These are phyloP conservation scores for Erpornis zantholeuca DNA, from an alignment of 2,113 vertebrate genomes.

Conservation along the genomic window DNA sequence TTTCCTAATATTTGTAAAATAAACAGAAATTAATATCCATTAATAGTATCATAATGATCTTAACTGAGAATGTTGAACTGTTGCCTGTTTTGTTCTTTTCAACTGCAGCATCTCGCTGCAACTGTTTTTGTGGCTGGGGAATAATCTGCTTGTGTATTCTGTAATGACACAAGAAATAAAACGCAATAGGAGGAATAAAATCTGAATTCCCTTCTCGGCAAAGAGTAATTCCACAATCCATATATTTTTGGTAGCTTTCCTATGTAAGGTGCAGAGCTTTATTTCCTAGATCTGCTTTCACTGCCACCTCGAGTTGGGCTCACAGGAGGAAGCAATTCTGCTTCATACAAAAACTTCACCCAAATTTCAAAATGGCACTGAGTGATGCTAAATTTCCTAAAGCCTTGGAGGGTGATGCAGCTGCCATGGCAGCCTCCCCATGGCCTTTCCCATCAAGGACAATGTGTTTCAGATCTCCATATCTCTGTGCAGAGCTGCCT, in stretches of 20 bases:
- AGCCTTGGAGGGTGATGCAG: background rate
- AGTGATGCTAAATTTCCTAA: background rate
- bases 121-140: conserved; percentile 29
- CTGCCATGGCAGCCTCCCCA: background rate
- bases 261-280: background rate
- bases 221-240: conserved; percentile 3
- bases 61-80: conserved; percentile 41
- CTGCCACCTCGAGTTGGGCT: background rate
- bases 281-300: background rate
- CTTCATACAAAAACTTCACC: background rate
- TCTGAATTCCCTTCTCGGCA: background rate
- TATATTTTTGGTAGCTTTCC: background rate
- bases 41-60: conserved; percentile 60
- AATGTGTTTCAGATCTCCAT: background rate
- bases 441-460: background rate
- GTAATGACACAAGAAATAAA: conserved; percentile 35
- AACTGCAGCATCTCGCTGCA: background rate
- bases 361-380: background rate
- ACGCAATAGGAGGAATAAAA: background rate
- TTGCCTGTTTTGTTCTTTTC: conserved; percentile 64
- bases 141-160: conserved; percentile 35
- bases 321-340: background rate
- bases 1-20: conserved; percentile 56
- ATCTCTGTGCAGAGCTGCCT: background rate
- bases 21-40: conserved; percentile 61